A percentile compares a stretch with the other conserved stretches of the same genome.
These are phyloP conservation scores for Rutilus rutilus DNA, from an alignment of 2,113 vertebrate genomes.

Conservation along the genomic window DNA sequence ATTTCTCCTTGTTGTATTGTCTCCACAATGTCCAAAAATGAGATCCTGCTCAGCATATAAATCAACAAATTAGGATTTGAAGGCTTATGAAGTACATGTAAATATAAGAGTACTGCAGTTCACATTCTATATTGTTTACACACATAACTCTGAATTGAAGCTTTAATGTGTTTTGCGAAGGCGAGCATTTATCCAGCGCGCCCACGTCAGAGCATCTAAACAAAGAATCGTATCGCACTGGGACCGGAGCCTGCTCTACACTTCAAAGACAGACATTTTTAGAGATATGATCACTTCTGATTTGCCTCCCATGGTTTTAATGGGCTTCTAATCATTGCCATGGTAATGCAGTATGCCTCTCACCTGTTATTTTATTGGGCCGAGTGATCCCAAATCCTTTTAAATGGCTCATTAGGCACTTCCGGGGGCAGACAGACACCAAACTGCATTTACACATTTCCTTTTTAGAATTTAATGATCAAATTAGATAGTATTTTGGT, in stretches of 20 bases:
- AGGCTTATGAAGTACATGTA: background rate
- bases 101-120: background rate
- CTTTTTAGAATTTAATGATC: conserved; percentile 60
- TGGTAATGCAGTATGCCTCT: conserved; percentile 61
- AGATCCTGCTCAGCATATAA: background rate
- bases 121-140: conserved; percentile 6
- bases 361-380: conserved; percentile 68
- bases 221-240: conserved; percentile 23
- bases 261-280: conserved; percentile 50
- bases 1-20: background rate
- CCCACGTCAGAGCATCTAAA: conserved; percentile 37
- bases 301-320: conserved; percentile 36
- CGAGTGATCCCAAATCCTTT: conserved; percentile 66
- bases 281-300: conserved; percentile 37
- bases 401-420: conserved; percentile 72
- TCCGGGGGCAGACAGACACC: conserved; percentile 70
- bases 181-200: background rate
- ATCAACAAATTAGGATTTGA: background rate
- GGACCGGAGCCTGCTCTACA: conserved; percentile 3
- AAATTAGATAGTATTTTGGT: conserved; percentile 54
- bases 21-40: background rate
- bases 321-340: conserved; percentile 53
- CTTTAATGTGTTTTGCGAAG: conserved; percentile 11
- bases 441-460: conserved; percentile 65
- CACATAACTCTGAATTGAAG: background rate